These are phyloP conservation scores for Cherax quadricarinatus DNA, from an alignment of 1,140 invertebrate species.

Conservation along the genomic window DNA sequence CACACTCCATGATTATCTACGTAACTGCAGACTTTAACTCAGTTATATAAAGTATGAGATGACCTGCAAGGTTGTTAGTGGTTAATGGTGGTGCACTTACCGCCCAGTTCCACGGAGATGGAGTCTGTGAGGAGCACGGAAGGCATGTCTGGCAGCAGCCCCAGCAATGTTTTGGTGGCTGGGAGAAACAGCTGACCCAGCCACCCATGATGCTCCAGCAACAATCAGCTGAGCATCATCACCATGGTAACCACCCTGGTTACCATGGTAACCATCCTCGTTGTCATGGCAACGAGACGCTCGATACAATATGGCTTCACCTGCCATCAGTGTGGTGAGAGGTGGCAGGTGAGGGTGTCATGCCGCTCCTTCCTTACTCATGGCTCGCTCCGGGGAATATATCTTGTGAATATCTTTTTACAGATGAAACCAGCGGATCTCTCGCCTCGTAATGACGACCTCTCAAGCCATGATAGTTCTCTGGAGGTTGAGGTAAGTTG, in stretches of 20 bases:
- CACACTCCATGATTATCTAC: no score
- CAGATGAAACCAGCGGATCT: conserved; percentile 50
- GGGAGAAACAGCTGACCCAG: conserved; percentile 38
- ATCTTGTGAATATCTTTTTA: not conserved
- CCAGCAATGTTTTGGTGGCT: conserved; percentile 36
- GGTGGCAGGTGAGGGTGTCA: not conserved
- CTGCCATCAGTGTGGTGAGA: not conserved
- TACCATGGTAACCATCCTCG: conserved; percentile 11
- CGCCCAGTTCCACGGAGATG: conserved; percentile 51
- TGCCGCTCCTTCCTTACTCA: not conserved
- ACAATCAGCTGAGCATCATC: conserved; percentile 35
- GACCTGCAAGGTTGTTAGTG: no score
- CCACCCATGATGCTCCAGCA: conserved; percentile 13
- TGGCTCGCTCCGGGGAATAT: no score
- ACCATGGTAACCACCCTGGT: conserved; percentile 17
- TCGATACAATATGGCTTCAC: conserved; percentile 31
- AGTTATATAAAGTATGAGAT: no score
- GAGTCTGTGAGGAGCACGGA: conserved; percentile 51
- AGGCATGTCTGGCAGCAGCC: conserved; percentile 24
- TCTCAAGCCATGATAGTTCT: conserved; percentile 41
- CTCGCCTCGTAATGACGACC: conserved; percentile 27
- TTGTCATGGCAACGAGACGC: not conserved
- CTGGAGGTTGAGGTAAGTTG: conserved; percentile 34
- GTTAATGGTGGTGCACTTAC: not conserved
- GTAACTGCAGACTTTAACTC: no score